phyloP scores from a whole-genome alignment of 2,888 invertebrate genomes.

The Leucoma salicis region DNA sequence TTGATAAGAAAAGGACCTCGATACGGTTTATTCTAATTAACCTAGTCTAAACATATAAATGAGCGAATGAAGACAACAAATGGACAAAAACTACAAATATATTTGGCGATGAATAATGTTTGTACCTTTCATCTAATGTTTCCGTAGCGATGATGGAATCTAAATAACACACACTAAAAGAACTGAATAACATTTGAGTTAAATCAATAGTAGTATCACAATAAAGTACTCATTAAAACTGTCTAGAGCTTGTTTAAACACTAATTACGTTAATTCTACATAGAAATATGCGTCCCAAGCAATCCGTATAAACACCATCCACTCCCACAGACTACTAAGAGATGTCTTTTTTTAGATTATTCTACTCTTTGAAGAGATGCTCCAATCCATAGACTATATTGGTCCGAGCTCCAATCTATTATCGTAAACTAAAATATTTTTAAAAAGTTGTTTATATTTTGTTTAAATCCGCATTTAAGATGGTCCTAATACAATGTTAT shows the following conservation, averaged over 20 bases:
- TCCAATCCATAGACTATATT: too few relatives aligned
- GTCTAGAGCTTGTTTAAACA: conserved; percentile 1
- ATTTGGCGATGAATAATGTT: conserved; percentile 30
- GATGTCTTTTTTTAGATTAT: too few relatives aligned
- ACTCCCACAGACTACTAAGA: too few relatives aligned
- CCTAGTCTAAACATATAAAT: background rate
- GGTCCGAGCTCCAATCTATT: too few relatives aligned
- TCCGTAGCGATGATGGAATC: conserved; percentile 37
- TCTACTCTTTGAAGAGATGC: too few relatives aligned
- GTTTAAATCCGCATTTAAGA: too few relatives aligned
- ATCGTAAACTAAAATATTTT: too few relatives aligned
- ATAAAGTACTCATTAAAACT: conserved; percentile 11
- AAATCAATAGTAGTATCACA: conserved; percentile 10
- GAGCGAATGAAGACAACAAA: background rate
- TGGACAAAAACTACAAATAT: conserved; percentile 23
- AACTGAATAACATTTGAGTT: conserved; percentile 15
- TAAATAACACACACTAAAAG: conserved; percentile 34
- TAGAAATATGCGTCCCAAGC: too few relatives aligned
- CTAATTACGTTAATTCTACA: too few relatives aligned
- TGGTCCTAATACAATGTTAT: too few relatives aligned
- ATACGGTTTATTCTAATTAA: background rate
- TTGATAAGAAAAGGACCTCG: background rate
- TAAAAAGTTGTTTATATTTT: too few relatives aligned
- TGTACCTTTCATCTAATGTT: conserved; percentile 40
- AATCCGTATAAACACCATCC: too few relatives aligned